Conservation (phyloP, 2,113 vertebrate species). For the Platycercus adscitus region DNA sequence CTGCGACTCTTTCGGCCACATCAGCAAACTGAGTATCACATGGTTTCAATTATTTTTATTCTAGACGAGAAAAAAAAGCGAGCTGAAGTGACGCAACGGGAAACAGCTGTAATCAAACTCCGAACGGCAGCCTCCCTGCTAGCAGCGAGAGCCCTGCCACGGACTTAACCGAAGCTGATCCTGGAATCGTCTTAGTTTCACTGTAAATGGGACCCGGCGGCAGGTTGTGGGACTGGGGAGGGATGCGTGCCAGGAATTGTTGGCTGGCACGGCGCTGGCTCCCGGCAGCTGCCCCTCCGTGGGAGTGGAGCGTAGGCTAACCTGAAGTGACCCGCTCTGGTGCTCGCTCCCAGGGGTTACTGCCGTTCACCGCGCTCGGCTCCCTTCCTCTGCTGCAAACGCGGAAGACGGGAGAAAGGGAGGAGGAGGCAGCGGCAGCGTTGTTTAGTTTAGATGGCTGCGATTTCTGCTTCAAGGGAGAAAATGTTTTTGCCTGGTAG, state of each 20-base stretch:
- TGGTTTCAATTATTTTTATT: constrained; percentile 74
- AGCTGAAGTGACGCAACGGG: constrained; percentile 51
- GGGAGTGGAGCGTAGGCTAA: background rate
- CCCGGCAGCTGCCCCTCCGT: background rate
- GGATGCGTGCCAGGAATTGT: background rate
- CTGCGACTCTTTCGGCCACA: constrained; percentile 62
- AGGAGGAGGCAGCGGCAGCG: background rate
- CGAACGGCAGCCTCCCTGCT: background rate
- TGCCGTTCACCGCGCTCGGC: constrained; percentile 19
- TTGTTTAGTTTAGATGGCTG: background rate
- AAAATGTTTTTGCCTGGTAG: background rate
- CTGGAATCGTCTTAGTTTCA: background rate
- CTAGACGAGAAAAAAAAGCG: constrained; percentile 38
- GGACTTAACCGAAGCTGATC: background rate
- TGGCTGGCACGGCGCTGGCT: background rate
- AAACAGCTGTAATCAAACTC: constrained; percentile 68
- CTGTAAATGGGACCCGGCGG: background rate
- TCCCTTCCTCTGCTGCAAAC: background rate
- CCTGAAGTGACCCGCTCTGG: constrained; percentile 43
- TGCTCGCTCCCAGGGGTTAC: constrained; percentile 46
- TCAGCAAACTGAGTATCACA: constrained; percentile 70
- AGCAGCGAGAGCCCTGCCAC: background rate
- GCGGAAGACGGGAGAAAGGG: background rate
- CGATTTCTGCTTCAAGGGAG: background rate
- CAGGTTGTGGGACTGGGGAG: background rate